Base-by-base conservation (phyloP, 2,797 vertebrate species). In the Labroides dimidiatus region DNA sequence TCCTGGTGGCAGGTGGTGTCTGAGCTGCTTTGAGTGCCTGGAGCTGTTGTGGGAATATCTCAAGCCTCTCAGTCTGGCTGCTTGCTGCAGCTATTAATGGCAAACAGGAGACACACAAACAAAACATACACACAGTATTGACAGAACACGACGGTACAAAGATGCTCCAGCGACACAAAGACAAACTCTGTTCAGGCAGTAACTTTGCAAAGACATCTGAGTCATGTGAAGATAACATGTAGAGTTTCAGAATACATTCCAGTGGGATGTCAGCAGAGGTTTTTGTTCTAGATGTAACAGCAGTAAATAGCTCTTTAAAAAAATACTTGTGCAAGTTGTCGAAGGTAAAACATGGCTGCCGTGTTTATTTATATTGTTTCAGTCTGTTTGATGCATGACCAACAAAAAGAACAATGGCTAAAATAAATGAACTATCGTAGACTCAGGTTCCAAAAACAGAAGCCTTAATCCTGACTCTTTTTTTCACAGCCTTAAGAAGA, bases 41-140 rank as follows among this genome's bases (percentile, higher is more conserved):
- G 30, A 73, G 61, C 70, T 77, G 67, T 65, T 75, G 57, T 68
- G 66, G 81, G 64, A 67, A 75, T 69, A 75, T 66, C 45, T 71
- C 55, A 44, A 63, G 39, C 68, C 70, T 69, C 64, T 77, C 51
- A 60, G 67, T 72, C 65, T 61, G 70, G 63, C 68, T 65, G 69
- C 66, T 42, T 55, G 69, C 64, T 75, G 67, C 42, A 59, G 64
- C 75, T 81, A 77, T 70, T 76, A 75, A 81, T 69, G 65, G 62
- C 52, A 75, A 73, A 78, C 52, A 69, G 74, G 59, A 68, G 24
- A 70, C 47, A 64, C 41, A 72, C 49, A 16, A n/a, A 71, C 68
- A 61, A 17, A 63, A 72, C 39, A 60, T n/a, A 77, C 63, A 66
- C n/a, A 2, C 10, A 33, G 48, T 70, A 75, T 48, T 77, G 64